Percentiles rank a stretch among this genome's conserved stretches.
Conservation (phyloP, 2,888 invertebrate genomes). For the Pandemis cinnamomeana region DNA sequence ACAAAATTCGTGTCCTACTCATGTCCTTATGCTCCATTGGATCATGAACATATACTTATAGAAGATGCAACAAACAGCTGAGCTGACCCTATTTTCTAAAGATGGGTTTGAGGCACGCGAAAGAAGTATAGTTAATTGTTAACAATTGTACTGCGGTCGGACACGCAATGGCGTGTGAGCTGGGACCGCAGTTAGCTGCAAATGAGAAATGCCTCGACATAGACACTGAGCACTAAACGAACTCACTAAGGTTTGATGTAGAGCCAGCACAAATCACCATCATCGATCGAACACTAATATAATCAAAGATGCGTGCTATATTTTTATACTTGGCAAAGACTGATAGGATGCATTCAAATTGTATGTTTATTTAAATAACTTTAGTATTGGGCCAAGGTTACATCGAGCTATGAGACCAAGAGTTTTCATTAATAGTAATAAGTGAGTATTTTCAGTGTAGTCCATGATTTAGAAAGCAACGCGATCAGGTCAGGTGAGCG, state of each 20-base stretch:
- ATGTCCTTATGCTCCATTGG: not conserved
- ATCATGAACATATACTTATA: not conserved
- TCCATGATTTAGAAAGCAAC: conserved; percentile 64
- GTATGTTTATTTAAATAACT: not conserved
- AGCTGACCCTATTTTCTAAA: conserved; percentile 74
- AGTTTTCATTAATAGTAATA: conserved; percentile 54
- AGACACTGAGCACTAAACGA: conserved; percentile 32
- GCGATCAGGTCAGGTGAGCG: conserved; percentile 50
- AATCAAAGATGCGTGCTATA: not conserved
- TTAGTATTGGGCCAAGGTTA: not conserved
- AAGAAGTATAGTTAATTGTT: conserved; percentile 79
- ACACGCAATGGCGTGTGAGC: conserved; percentile 76
- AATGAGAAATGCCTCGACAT: conserved; percentile 51
- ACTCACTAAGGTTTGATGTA: conserved; percentile 15
- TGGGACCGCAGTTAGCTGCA: conserved; percentile 59
- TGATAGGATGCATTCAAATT: conserved; percentile 2
- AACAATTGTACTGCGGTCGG: conserved; percentile 77
- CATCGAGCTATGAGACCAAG: conserved; percentile 44
- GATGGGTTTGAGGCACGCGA: conserved; percentile 76
- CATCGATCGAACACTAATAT: not conserved
- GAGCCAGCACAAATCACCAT: conserved; percentile 27
- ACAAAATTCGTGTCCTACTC: not conserved
- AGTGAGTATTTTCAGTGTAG: conserved; percentile 44
- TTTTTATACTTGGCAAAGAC: conserved; percentile 2
- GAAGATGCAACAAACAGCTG: conserved; percentile 26